Evolutionary conservation across 2,797 vertebrate species (phyloP).

Genomic region (Mionectes olivaceus): DNA sequence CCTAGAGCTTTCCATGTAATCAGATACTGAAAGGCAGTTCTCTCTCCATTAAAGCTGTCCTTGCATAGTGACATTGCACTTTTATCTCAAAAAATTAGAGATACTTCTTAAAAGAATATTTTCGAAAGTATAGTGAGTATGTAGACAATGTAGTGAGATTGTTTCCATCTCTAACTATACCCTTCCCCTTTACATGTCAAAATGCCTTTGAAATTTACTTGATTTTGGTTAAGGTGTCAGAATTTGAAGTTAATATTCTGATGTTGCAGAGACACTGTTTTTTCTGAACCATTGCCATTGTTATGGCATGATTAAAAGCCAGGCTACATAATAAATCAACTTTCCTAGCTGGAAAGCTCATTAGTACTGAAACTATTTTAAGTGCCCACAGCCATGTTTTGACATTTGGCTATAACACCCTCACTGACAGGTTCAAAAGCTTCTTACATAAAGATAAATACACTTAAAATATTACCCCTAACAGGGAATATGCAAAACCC

Average conservation of each 20-base stretch:
- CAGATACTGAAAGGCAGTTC: constrained; percentile 6
- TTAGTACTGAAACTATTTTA: constrained; percentile 21
- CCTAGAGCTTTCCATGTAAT: constrained; percentile 20
- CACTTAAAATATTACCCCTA: neutral
- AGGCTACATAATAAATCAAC: constrained; percentile 32
- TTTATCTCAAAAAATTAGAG: constrained; percentile 45
- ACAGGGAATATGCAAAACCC: neutral
- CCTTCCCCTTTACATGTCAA: neutral
- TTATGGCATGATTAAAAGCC: neutral
- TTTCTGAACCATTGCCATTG: neutral
- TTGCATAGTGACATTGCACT: constrained; percentile 17
- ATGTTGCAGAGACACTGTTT: neutral
- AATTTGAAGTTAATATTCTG: constrained; percentile 2
- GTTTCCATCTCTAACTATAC: neutral
- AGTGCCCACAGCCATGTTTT: constrained; percentile 12
- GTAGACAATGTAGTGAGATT: neutral
- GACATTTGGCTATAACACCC: constrained; percentile 5
- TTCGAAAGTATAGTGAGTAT: neutral
- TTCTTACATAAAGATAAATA: constrained; percentile 11
- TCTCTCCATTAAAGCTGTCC: constrained; percentile 48
- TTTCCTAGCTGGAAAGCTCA: constrained; percentile 5
- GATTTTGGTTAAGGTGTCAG: neutral
- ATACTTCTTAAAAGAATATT: neutral
- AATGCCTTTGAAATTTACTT: neutral
- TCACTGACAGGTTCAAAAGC: constrained; percentile 16